Conservation (phyloP, 2,888 invertebrate genomes). For the Enchytraeus crypticus region DNA sequence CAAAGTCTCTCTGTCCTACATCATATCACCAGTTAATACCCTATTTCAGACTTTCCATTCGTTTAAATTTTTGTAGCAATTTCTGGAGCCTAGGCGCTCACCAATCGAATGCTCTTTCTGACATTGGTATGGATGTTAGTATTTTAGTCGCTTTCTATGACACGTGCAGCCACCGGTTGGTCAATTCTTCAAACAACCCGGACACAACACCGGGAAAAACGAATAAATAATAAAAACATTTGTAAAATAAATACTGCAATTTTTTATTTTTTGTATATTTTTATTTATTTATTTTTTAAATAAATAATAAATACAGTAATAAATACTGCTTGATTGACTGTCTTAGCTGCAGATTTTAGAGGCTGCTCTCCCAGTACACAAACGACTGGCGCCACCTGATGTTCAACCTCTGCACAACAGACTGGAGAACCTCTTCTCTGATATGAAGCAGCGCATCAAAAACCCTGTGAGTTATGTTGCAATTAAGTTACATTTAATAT, state of each 20-base stretch:
- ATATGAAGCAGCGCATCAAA: slow-evolving; percentile 32
- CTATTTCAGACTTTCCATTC: too few relatives aligned
- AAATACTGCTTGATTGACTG: too few relatives aligned
- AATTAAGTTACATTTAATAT: background rate
- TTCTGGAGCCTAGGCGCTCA: too few relatives aligned
- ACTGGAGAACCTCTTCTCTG: slow-evolving; percentile 30
- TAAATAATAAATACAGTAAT: background rate
- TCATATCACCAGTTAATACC: too few relatives aligned
- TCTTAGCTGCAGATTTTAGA: slow-evolving; percentile 35
- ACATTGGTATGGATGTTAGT: too few relatives aligned
- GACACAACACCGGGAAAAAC: too few relatives aligned
- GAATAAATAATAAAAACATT: background rate
- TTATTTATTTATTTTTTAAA: slow-evolving; percentile 57
- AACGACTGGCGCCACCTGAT: slow-evolving; percentile 29
- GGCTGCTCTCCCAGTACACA: slow-evolving; percentile 33
- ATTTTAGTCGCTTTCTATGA: too few relatives aligned
- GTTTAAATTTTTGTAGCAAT: too few relatives aligned
- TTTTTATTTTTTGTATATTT: slow-evolving; percentile 39
- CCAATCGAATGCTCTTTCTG: too few relatives aligned
- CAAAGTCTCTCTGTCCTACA: too few relatives aligned
- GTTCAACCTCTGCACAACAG: slow-evolving; percentile 34
- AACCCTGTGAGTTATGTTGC: slow-evolving; percentile 25
- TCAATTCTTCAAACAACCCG: too few relatives aligned
- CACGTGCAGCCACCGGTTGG: too few relatives aligned
- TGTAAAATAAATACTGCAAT: background rate